Percentiles rank a stretch among this genome's conserved stretches.
Evolutionary conservation across 2,797 vertebrate genomes (phyloP).

Genomic region (Sphaeramia orbicularis): DNA sequence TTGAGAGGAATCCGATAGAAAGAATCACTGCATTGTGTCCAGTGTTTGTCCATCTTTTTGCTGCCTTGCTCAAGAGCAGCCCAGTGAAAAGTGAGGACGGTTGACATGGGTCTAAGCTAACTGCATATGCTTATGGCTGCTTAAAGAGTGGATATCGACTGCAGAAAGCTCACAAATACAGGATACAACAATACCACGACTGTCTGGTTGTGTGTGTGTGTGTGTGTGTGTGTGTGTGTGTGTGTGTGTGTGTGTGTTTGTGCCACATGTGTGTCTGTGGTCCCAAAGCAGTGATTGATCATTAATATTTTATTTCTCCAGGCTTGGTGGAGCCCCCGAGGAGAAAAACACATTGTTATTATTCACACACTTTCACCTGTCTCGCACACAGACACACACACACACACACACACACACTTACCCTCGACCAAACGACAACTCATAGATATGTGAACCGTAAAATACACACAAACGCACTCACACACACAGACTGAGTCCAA

Average conservation of each 20-base stretch:
- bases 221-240: neutral
- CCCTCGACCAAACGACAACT: slow-evolving; percentile 6
- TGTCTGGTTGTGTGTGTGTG: no score
- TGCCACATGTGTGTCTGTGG: slow-evolving; percentile 32
- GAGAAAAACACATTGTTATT: slow-evolving; percentile 71
- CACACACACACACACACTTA: slow-evolving; percentile 16
- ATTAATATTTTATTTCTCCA: slow-evolving; percentile 77
- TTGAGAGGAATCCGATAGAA: no score
- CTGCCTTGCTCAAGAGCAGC: neutral
- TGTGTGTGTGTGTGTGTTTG: slow-evolving; percentile 19
- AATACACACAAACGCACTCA: slow-evolving; percentile 8
- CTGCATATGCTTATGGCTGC: slow-evolving; percentile 25
- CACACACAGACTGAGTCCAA: slow-evolving; percentile 39
- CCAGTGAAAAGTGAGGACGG: neutral
- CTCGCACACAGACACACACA: slow-evolving; percentile 19
- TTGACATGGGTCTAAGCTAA: slow-evolving; percentile 20
- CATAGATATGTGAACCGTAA: slow-evolving; percentile 16
- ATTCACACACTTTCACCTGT: slow-evolving; percentile 62
- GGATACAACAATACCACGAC: slow-evolving; percentile 21
- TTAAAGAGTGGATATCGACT: slow-evolving; percentile 34
- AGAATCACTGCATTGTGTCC: neutral
- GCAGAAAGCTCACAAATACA: slow-evolving; percentile 35
- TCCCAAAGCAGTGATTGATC: slow-evolving; percentile 74
- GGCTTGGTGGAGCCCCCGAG: slow-evolving; percentile 58
- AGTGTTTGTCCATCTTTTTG: neutral